These are phyloP conservation scores for Leucophenga montana DNA, from an alignment of 2,888 invertebrate species.

Conservation along the genomic window DNA sequence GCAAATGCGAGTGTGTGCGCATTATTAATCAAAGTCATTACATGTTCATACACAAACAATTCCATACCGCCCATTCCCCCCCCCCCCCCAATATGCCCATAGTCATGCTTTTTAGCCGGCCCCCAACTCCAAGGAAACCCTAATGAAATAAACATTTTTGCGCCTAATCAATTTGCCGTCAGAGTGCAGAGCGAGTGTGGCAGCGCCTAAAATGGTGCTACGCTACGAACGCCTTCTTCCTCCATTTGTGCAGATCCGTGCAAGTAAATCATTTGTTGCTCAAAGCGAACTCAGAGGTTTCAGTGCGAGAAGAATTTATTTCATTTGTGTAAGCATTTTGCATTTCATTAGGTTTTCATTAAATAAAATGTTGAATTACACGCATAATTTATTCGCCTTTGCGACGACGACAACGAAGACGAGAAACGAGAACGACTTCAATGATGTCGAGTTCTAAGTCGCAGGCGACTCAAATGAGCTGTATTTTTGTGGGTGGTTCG, in stretches of 20 bases:
- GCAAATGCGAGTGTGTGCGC: constrained; percentile 34
- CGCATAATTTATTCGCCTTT: constrained; percentile 66
- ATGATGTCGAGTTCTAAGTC: no score
- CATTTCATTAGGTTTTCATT: constrained; percentile 71
- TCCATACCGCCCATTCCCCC: not conserved
- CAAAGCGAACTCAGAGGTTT: not conserved
- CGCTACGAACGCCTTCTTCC: not conserved
- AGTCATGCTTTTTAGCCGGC: constrained; percentile 3
- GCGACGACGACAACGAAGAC: not conserved
- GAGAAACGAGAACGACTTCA: no score
- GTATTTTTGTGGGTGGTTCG: no score
- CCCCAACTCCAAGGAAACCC: constrained; percentile 37
- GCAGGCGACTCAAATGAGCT: no score
- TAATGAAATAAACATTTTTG: constrained; percentile 55
- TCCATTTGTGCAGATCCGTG: not conserved
- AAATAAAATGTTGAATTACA: constrained; percentile 71
- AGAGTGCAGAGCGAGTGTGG: not conserved
- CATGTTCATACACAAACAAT: constrained; percentile 24
- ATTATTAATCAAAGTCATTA: constrained; percentile 65
- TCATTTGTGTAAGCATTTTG: constrained; percentile 68
- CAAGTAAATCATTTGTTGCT: constrained; percentile 26
- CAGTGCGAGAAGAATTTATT: constrained; percentile 52
- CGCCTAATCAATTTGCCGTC: constrained; percentile 62
- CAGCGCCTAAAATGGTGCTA: not conserved
- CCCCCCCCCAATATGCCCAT: not conserved